These are phyloP conservation scores for Zeuzera pyrina DNA, from an alignment of 2,888 invertebrate species.

Conservation along the genomic window DNA sequence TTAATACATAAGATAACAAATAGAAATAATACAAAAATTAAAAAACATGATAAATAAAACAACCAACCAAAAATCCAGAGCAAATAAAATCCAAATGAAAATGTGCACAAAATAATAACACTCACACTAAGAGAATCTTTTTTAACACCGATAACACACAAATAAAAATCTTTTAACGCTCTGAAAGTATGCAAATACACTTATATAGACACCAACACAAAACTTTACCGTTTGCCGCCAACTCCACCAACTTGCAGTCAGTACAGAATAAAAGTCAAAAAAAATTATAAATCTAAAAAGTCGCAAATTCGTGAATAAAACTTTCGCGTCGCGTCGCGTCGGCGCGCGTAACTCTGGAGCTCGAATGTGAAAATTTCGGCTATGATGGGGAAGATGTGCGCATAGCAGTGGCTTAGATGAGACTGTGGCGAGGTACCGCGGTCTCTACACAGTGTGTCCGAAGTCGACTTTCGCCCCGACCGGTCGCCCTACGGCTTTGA, in stretches of 20 bases:
- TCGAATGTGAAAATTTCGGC: slow-evolving; percentile 56
- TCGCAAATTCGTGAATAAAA: slow-evolving; percentile 28
- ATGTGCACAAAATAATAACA: slow-evolving; percentile 64
- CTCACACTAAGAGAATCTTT: slow-evolving; percentile 60
- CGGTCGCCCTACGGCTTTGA: slow-evolving; percentile 65
- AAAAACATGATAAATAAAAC: slow-evolving; percentile 31
- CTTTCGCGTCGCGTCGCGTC: slow-evolving; percentile 48
- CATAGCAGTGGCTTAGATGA: slow-evolving; percentile 71
- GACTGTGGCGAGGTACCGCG: slow-evolving; percentile 65
- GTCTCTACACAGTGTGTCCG: slow-evolving; percentile 57
- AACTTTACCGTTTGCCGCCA: slow-evolving; percentile 67
- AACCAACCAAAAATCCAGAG: slow-evolving; percentile 67
- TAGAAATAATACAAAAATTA: slow-evolving; percentile 9
- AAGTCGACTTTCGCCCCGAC: slow-evolving; percentile 69
- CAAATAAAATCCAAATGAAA: slow-evolving; percentile 68
- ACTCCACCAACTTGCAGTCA: slow-evolving; percentile 40
- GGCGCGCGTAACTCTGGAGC: slow-evolving; percentile 44
- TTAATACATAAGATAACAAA: too few relatives aligned
- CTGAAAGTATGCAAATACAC: slow-evolving; percentile 52
- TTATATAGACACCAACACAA: slow-evolving; percentile 57
- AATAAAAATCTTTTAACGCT: slow-evolving; percentile 52
- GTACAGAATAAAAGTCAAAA: slow-evolving; percentile 28
- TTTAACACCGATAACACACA: slow-evolving; percentile 53
- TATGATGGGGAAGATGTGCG: slow-evolving; percentile 69
- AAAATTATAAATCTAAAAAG: slow-evolving; percentile 19